Base-by-base conservation (phyloP, 1,140 invertebrate species). In the Brachionus calyciflorus region DNA sequence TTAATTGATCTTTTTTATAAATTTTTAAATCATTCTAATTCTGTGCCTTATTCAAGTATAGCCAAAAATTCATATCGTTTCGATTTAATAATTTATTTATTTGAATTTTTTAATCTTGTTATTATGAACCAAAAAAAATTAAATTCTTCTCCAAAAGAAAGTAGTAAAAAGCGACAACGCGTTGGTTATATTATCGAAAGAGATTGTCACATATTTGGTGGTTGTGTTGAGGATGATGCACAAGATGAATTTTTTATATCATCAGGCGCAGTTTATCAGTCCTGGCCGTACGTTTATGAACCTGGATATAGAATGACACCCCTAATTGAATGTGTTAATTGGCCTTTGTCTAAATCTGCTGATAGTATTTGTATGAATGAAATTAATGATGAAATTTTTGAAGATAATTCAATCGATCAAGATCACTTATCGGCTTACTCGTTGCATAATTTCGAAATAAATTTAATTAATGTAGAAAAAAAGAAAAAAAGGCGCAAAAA, bases 221-320 rank as follows among this genome's bases (percentile, higher is more conserved):
- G 65, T 3, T 70, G 65, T 33, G 48, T 70, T 10, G 65, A 70
- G n/a, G 65, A 70, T 3, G 65, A 70, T 10, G 65, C 65, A n/a
- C 65, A 70, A 17, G 65, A 70, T 40, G 65, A 70, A 19, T 70
- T 70, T 51, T 70, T 70, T 46, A 70, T 70, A 21, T 49, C 44
- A 14, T 70, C 65, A 48, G 65, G 65, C 19, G 65, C 65, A n/a
- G 65, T 70, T 14, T 70, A 70, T 26, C 65, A 70, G 33, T 70
- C 65, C 17, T 70, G 65, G 65, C 65, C 65, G 14, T 70, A 70
- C 46, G 41, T 70, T 30, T 70, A 49, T 33, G 65, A 70, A 40
- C 65, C 65, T 14, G 65, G 65, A 28, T 70, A 33, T 33, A 48
- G 33, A 48, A 48, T 70, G 44, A 49, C 44, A 10, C 65, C 65